These are phyloP conservation scores for Pollachius pollachius DNA, from an alignment of 2,113 vertebrate species.

Conservation along the genomic window DNA sequence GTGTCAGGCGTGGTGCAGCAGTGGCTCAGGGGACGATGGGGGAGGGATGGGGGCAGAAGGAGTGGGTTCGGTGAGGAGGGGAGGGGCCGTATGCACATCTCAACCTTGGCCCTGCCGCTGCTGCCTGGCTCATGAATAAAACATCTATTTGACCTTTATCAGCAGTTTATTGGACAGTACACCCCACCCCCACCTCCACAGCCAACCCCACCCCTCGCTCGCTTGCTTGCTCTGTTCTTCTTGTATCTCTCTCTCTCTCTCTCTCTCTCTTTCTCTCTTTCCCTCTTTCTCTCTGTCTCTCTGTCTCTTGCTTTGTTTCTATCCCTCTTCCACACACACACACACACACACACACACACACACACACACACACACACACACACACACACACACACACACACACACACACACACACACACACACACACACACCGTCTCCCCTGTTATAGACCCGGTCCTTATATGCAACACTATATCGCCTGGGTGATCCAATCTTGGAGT, in stretches of 20 bases:
- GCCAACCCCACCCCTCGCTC: constrained; percentile 13
- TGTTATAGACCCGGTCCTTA: too few species aligned
- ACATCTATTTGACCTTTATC: constrained; percentile 77
- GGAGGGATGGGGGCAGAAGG: too few species aligned
- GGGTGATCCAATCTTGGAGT: too few species aligned
- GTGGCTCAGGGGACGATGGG: too few species aligned
- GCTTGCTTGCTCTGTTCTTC: constrained; percentile 21
- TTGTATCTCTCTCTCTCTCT: constrained; percentile 39
- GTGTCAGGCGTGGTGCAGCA: constrained; percentile 57
- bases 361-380: constrained; percentile 1
- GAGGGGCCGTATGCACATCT: constrained; percentile 60
- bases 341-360: constrained; percentile 2
- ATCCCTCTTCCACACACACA: not conserved
- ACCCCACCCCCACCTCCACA: constrained; percentile 19
- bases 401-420: not conserved
- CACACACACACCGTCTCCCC: too few species aligned
- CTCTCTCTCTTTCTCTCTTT: too few species aligned
- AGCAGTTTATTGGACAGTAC: constrained; percentile 73
- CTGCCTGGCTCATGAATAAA: constrained; percentile 72
- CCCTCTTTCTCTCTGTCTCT: too few species aligned
- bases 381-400: not conserved
- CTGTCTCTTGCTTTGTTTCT: not conserved
- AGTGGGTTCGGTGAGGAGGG: constrained; percentile 56
- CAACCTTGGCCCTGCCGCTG: constrained; percentile 70
- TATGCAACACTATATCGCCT: too few species aligned